phyloP scores from a whole-genome alignment of 2,113 vertebrate genomes.

The Meleagris gallopavo region DNA sequence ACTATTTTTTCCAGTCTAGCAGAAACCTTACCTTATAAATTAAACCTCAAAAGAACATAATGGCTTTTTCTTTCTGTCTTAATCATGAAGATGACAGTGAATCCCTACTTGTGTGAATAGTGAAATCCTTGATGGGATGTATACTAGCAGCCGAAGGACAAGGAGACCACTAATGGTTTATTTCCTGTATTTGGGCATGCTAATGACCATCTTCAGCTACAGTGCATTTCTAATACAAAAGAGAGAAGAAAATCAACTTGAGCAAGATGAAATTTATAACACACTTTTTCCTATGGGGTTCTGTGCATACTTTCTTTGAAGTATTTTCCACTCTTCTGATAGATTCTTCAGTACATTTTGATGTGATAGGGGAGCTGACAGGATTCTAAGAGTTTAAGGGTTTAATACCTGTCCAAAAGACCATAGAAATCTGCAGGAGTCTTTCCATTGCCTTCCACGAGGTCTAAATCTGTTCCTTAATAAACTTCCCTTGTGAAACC shows the following conservation, averaged over 20 bases:
- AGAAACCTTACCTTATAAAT: not conserved
- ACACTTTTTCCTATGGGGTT: not conserved
- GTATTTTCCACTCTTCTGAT: not conserved
- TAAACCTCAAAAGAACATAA: not conserved
- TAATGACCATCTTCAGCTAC: not conserved
- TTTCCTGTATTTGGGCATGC: not conserved
- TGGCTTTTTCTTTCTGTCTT: not conserved
- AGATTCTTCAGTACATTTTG: conserved; percentile 26
- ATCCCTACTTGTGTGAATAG: not conserved
- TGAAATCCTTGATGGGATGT: not conserved
- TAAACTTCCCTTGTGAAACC: not conserved
- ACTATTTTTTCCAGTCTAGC: not conserved
- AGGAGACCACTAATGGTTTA: not conserved
- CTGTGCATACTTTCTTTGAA: conserved; percentile 19
- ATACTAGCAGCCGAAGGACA: not conserved
- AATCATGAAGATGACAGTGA: not conserved
- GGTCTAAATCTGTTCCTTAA: not conserved
- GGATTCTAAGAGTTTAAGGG: not conserved
- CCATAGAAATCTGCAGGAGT: not conserved
- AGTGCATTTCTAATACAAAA: conserved; percentile 24
- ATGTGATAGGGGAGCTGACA: not conserved
- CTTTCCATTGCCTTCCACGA: not conserved
- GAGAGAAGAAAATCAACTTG: conserved; percentile 27
- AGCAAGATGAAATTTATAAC: conserved; percentile 13
- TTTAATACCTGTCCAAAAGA: not conserved